These are phyloP conservation scores for Rhabdornis inornatus DNA, from an alignment of 2,113 vertebrate genomes.

Conservation along the genomic window DNA sequence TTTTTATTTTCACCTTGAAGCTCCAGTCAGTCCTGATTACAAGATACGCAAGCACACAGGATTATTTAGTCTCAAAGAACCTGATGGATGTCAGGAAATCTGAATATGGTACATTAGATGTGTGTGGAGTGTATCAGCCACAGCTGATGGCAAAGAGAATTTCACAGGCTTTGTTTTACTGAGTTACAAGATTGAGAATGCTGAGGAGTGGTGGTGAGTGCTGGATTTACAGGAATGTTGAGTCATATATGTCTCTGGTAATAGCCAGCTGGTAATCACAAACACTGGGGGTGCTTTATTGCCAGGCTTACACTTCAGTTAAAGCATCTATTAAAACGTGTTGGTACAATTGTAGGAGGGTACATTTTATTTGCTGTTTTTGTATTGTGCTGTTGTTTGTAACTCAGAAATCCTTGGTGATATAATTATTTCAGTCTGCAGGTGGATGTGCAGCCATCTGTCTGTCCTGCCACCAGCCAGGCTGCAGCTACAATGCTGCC, in stretches of 20 bases:
- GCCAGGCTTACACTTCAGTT: neutral
- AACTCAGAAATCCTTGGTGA: neutral
- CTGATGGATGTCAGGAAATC: neutral
- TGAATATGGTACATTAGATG: neutral
- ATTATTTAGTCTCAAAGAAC: neutral
- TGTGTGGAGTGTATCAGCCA: neutral
- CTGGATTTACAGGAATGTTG: neutral
- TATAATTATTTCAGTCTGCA: neutral
- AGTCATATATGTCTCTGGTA: neutral
- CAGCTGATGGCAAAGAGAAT: neutral
- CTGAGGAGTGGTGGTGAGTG: neutral
- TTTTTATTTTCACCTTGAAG: neutral
- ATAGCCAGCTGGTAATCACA: neutral
- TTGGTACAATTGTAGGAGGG: neutral
- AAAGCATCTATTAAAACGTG: neutral
- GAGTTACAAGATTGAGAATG: neutral
- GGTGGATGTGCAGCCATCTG: neutral
- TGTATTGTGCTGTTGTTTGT: neutral
- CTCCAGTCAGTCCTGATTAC: neutral
- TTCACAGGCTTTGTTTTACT: neutral
- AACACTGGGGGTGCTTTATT: neutral
- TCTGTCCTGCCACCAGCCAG: neutral
- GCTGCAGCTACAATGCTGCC: neutral
- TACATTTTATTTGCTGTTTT: neutral
- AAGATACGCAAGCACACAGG: neutral